phyloP scores from a whole-genome alignment of 2,113 vertebrate species.

The Petrocephalus zakoni region DNA sequence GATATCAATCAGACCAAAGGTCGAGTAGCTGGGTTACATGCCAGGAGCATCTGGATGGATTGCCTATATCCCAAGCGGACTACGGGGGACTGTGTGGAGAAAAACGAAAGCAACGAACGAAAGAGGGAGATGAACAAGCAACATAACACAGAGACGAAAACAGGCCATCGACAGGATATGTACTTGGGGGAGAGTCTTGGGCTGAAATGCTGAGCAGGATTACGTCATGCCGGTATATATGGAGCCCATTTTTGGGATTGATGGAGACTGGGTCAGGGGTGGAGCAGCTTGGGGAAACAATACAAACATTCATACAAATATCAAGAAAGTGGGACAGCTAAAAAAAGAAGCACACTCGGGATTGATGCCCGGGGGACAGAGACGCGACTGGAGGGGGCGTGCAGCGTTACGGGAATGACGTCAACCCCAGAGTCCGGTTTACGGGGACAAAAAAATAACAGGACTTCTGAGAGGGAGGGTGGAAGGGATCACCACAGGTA shows the following conservation, averaged over 20 bases:
- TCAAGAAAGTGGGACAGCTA: not conserved
- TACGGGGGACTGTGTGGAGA: not conserved
- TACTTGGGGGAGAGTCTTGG: not conserved
- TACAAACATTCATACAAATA: slow-evolving; percentile 1
- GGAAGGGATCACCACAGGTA: not conserved
- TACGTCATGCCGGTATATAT: not conserved
- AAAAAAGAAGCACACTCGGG: not conserved
- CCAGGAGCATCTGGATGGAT: not conserved
- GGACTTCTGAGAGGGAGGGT: not conserved
- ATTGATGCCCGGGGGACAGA: not conserved
- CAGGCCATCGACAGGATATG: not conserved
- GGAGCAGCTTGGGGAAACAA: not conserved
- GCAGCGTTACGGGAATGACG: not conserved
- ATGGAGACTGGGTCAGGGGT: not conserved
- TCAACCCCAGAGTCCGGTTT: not conserved
- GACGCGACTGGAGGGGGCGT: not conserved
- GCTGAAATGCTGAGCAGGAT: not conserved
- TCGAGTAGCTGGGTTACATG: not conserved
- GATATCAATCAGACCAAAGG: not conserved
- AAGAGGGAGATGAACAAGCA: not conserved
- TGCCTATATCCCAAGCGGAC: not conserved
- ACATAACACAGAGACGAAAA: not conserved
- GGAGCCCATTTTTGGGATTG: not conserved
- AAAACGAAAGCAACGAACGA: not conserved
- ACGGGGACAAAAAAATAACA: not conserved